These are phyloP conservation scores for Caenorhabditis sp. DNA, from an alignment of 2,888 invertebrate species.

Conservation along the genomic window DNA sequence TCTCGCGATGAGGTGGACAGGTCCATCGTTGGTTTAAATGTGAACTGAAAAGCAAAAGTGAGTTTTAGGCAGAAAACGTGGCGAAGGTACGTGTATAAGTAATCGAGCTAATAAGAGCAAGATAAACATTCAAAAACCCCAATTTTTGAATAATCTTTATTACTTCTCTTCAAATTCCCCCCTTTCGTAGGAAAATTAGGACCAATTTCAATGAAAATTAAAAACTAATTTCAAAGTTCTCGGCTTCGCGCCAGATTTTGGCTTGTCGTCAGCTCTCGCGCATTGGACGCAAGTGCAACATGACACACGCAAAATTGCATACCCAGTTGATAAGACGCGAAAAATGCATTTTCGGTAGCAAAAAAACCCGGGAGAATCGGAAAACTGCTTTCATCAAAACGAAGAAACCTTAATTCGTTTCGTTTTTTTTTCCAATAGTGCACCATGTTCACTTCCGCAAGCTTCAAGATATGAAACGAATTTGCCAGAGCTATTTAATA, in stretches of 20 bases:
- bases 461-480: no score
- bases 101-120: background rate
- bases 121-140: background rate
- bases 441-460: no score
- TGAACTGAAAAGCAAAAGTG: slow-evolving; percentile 4
- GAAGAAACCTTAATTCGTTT: background rate
- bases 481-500: no score
- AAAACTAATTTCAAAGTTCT: background rate
- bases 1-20: slow-evolving; percentile 21
- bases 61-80: background rate
- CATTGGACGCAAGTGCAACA: slow-evolving; percentile 14
- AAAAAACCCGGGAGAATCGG: no score
- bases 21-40: slow-evolving; percentile 25
- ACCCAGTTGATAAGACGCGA: background rate
- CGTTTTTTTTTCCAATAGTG: no score
- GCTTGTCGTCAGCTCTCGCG: slow-evolving; percentile 8
- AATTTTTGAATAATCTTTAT: no score
- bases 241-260: slow-evolving; percentile 34
- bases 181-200: no score
- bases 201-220: no score
- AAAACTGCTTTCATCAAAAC: no score
- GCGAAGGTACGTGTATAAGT: background rate
- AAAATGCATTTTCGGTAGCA: background rate
- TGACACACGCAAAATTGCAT: background rate
- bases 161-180: no score